These are phyloP conservation scores for Aleiodes alternator DNA, from an alignment of 2,888 invertebrate species.

Conservation along the genomic window DNA sequence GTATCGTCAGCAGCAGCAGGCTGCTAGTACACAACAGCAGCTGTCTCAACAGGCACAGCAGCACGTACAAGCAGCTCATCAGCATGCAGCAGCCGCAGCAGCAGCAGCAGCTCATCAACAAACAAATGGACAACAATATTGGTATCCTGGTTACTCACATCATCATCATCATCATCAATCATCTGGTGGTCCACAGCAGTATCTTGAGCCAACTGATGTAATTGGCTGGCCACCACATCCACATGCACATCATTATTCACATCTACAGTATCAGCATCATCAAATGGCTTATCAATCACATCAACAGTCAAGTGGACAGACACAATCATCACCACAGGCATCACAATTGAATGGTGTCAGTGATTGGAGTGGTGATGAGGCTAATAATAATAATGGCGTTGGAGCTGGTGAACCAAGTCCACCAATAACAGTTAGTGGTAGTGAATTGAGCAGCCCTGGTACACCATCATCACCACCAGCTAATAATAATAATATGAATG, in stretches of 20 bases:
- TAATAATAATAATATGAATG: constrained; percentile 70
- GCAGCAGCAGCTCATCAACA: constrained; percentile 74
- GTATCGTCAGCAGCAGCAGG: constrained; percentile 81
- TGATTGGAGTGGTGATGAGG: constrained; percentile 66
- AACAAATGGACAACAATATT: constrained; percentile 63
- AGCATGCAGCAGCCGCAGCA: constrained; percentile 66
- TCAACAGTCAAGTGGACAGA: constrained; percentile 60
- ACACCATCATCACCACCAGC: constrained; percentile 69
- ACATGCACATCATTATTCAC: constrained; percentile 73
- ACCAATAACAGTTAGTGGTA: constrained; percentile 79
- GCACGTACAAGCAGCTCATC: constrained; percentile 55
- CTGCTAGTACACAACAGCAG: constrained; percentile 60
- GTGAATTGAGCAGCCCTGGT: constrained; percentile 80
- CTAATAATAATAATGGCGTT: constrained; percentile 51
- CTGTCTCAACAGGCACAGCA: constrained; percentile 53
- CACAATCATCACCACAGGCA: constrained; percentile 46
- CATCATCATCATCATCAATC: constrained; percentile 75
- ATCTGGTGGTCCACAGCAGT: constrained; percentile 76
- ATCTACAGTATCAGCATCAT: constrained; percentile 72
- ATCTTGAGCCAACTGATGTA: constrained; percentile 73
- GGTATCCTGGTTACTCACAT: constrained; percentile 58
- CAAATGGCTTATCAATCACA: constrained; percentile 66
- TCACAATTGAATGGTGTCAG: constrained; percentile 47
- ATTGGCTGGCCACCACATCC: constrained; percentile 76
- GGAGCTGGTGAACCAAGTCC: constrained; percentile 76